Evolutionary conservation across 2,797 vertebrate species (phyloP), one percentile per base, ranked within the genome.

Genomic region (Simalia tracyae): DNA sequence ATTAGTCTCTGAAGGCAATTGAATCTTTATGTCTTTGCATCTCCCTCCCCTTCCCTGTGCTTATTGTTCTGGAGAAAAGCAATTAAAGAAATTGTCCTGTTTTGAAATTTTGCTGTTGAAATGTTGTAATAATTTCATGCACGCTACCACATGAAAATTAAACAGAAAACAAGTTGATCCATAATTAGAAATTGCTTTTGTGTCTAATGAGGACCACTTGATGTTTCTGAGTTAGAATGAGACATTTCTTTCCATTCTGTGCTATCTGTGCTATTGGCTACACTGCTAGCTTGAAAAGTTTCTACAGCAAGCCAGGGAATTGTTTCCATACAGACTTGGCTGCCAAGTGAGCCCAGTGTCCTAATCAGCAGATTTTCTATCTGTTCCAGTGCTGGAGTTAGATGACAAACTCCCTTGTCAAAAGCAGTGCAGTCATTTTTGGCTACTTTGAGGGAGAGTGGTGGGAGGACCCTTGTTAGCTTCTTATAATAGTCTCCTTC

Each of bases 1-100:
- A 93, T 92, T 94, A 50, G 84, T 95, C 12, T 95, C 56, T 28
- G 22, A 90, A 91, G 92, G 31, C 50, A 63, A 0, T 88, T 57
- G 94, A 36, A 56, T 92, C 66, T 92, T 92, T 90, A 90, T 92
- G 68, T 84, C 68, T 90, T 59, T 22, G 15, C 66, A 76, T 15
- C 42, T 81, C 66, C 66, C 5, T 31, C 22, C 24, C 46, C 14
- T 46, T 50, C 60, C 31, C 61, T 9, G 64, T 26, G 24, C 54
- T 90, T 84, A 64, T 84, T 92, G 89, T 90, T 89, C 84, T 64
- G 46, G 60, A 91, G 50, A 50, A 31, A 76, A n/a, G 42, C 31
- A 54, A 90, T 91, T 87, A 87, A 57, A 56, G 64, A 76, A 92
- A 90, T 42, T 9, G 0, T 0, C 24, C 86, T 84, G 54, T 93